Evolutionary conservation across 1,140 invertebrate genomes (phyloP), one percentile per base, ranked within the genome.

Genomic region (Achroia grisella): DNA sequence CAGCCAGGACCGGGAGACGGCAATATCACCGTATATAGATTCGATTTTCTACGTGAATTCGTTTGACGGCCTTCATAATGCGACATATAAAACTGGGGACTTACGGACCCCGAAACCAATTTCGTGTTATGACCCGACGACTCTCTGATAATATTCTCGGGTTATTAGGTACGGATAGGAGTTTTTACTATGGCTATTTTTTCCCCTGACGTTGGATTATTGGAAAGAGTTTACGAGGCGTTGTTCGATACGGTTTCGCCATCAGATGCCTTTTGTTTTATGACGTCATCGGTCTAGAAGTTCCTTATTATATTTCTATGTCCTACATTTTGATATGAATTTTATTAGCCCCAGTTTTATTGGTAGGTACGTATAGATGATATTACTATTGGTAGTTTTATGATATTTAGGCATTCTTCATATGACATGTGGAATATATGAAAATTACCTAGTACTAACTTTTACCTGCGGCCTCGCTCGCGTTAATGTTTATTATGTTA

Each of bases 21-120:
- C 71, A 75, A 80, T 79, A 84, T 80, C 76, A 70, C 70, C 78
- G 78, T 85, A 85, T 85, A 84, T 80, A 84, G 78, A 85, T 85
- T 85, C 81, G 81, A 85, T 85, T 85, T 85, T 85, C 81, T 85
- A 85, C 81, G 81, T 85, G 81, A 85, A 85, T 82, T 85, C 81
- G 76, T 85, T 82, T 85, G 80, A 85, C 80, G 80, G 80, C 78
- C 78, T 80, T 84, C 80, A 84, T 84, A 84, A 84, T 82, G 78
- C 80, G 66, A 84, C 80, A 85, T 85, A 85, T 85, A 85, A 85
- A 85, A 85, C 77, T 75, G 76, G 80, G 80, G 78, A 73, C 78
- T 85, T 82, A 85, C 78, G 78, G 81, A 81, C 81, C 81, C 80
- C 78, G 70, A 82, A 82, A 82, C 80, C 81, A 82, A 85, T 82